Percentiles rank a stretch among this genome's conserved stretches.
phyloP scores from a whole-genome alignment of 2,113 vertebrate species.

The Pica pica region DNA sequence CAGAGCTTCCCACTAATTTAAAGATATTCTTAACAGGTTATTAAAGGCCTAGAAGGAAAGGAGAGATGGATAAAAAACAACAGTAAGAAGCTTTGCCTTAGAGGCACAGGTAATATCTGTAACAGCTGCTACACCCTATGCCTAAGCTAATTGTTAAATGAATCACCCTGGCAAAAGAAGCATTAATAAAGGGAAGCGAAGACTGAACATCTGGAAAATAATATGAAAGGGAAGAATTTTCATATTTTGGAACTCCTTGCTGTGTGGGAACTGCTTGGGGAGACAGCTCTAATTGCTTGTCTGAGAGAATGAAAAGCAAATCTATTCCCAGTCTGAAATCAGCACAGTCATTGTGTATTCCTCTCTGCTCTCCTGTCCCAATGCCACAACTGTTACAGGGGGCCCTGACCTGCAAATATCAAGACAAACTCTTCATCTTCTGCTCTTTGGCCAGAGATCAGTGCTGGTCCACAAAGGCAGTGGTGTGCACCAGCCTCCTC shows the following conservation, averaged over 20 bases:
- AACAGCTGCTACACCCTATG: slow-evolving; percentile 55
- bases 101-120: slow-evolving; percentile 56
- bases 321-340: neutral
- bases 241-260: slow-evolving; percentile 35
- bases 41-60: neutral
- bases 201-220: slow-evolving; percentile 60
- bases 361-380: neutral
- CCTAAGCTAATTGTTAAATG: slow-evolving; percentile 56
- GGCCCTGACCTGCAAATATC: neutral
- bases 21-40: slow-evolving; percentile 22
- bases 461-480: neutral
- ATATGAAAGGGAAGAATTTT: neutral
- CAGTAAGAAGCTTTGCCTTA: slow-evolving; percentile 44
- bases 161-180: slow-evolving; percentile 38
- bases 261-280: neutral
- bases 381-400: neutral
- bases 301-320: neutral
- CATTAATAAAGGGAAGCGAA: slow-evolving; percentile 36
- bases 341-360: neutral
- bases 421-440: neutral
- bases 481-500: neutral
- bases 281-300: slow-evolving; percentile 6
- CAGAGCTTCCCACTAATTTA: neutral
- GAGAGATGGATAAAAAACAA: neutral
- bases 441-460: neutral